These are phyloP conservation scores for Drosophila pectinifera DNA, from an alignment of 1,140 invertebrate genomes.

Conservation along the genomic window DNA sequence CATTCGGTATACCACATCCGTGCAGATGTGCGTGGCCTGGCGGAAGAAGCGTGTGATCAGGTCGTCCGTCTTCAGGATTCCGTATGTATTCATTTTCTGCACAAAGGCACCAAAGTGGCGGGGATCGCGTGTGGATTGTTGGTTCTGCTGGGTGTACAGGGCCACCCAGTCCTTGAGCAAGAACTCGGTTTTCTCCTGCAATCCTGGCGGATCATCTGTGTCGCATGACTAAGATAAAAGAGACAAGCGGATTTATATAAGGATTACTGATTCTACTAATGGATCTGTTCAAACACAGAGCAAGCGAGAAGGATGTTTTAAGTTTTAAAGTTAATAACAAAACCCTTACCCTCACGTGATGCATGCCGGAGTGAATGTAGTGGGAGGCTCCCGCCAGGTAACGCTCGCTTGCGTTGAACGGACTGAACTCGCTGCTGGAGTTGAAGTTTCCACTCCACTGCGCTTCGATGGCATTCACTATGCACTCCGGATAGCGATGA, in stretches of 20 bases:
- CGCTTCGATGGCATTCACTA: constrained; percentile 91
- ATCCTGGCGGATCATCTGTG: constrained; percentile 95
- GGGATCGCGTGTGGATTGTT: constrained; percentile 92
- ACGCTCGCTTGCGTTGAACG: constrained; percentile 88
- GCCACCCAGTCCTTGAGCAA: constrained; percentile 97
- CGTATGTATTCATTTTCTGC: constrained; percentile 98
- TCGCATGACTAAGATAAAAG: constrained; percentile 87
- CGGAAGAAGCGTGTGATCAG: constrained; percentile 98
- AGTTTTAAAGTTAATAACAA: too few species aligned
- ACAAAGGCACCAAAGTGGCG: constrained; percentile 98
- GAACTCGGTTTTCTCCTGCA: constrained; percentile 98
- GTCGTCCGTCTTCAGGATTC: constrained; percentile 98
- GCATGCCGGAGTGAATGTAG: constrained; percentile 96
- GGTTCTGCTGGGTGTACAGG: constrained; percentile 90
- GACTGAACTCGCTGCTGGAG: constrained; percentile 85
- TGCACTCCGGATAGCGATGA: constrained; percentile 91
- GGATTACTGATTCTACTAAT: too few species aligned
- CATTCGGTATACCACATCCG: constrained; percentile 95
- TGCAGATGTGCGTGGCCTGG: constrained; percentile 98
- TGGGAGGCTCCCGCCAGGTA: constrained; percentile 91
- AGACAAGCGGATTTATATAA: constrained; percentile 15
- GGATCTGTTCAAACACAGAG: too few species aligned
- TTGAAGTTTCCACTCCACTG: constrained; percentile 90
- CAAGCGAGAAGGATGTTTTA: too few species aligned
- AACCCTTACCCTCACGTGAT: constrained; percentile 90